A percentile compares a stretch with the other conserved stretches of the same genome.
Evolutionary conservation across 2,797 vertebrate species (phyloP).

Genomic region (Adelosebastes latens): DNA sequence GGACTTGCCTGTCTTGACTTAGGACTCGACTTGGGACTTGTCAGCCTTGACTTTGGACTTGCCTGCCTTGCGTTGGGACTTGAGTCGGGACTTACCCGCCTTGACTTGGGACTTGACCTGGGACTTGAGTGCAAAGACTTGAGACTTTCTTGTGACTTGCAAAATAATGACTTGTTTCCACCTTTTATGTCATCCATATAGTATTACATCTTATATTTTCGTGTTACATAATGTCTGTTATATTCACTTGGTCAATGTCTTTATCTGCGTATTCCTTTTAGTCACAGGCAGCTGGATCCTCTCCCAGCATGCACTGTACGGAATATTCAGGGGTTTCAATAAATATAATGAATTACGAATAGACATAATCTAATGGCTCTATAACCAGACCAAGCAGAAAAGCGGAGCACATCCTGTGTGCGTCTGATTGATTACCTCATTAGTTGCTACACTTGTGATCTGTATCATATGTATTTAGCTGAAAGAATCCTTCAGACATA

Average conservation of each 20-base stretch:
- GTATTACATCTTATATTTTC: not conserved
- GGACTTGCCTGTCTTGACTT: too few species aligned
- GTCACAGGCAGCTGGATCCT: not conserved
- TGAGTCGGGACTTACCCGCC: too few species aligned
- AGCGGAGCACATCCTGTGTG: not conserved
- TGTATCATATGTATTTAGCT: not conserved
- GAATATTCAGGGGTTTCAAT: not conserved
- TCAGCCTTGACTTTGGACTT: too few species aligned
- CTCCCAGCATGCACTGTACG: not conserved
- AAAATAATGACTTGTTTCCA: too few species aligned
- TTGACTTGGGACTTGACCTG: too few species aligned
- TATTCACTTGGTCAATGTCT: not conserved
- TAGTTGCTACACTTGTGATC: not conserved
- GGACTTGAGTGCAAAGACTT: too few species aligned
- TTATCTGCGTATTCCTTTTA: not conserved
- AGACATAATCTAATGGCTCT: not conserved
- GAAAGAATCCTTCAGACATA: not conserved
- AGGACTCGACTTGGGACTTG: too few species aligned
- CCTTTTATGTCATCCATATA: too few species aligned
- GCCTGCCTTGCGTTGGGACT: too few species aligned
- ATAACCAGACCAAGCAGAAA: not conserved
- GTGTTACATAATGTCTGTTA: not conserved
- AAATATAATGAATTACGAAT: constrained; percentile 8
- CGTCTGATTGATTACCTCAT: constrained; percentile 11
- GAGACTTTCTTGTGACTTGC: too few species aligned